Conservation (phyloP, 2,113 vertebrate species). For the Dissostichus mawsoni region DNA sequence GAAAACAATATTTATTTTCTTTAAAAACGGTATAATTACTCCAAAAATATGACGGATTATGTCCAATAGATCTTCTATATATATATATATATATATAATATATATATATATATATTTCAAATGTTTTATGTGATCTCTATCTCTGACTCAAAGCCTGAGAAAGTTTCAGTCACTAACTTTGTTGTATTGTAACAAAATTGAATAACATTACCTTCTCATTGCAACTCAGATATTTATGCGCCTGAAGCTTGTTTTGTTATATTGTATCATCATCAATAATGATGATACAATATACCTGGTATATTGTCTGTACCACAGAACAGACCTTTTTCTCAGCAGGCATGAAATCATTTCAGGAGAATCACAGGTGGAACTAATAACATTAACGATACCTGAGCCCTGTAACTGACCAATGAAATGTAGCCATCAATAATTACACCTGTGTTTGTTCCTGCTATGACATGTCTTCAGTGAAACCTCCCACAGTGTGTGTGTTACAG, state of each 20-base stretch:
- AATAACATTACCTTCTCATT: neutral
- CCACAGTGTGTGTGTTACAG: constrained; percentile 11
- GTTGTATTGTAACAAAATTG: constrained; percentile 3
- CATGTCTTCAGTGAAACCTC: constrained; percentile 13
- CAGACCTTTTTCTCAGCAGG: constrained; percentile 12
- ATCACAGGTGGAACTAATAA: constrained; percentile 9
- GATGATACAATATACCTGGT: too few species aligned
- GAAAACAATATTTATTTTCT: too few species aligned
- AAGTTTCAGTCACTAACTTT: neutral
- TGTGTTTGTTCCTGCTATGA: neutral
- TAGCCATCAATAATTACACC: neutral
- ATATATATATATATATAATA: too few species aligned
- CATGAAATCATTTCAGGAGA: neutral
- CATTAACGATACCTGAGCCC: neutral
- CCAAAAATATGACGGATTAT: too few species aligned
- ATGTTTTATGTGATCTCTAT: neutral
- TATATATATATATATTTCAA: too few species aligned
- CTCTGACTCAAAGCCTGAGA: neutral
- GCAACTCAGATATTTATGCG: neutral
- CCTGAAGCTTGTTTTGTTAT: neutral
- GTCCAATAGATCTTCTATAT: too few species aligned
- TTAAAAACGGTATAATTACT: too few species aligned
- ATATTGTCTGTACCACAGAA: neutral
- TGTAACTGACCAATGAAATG: neutral
- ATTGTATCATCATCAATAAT: neutral